phyloP scores from a whole-genome alignment of 2,888 invertebrate species.

The Parasteatoda lunata region DNA sequence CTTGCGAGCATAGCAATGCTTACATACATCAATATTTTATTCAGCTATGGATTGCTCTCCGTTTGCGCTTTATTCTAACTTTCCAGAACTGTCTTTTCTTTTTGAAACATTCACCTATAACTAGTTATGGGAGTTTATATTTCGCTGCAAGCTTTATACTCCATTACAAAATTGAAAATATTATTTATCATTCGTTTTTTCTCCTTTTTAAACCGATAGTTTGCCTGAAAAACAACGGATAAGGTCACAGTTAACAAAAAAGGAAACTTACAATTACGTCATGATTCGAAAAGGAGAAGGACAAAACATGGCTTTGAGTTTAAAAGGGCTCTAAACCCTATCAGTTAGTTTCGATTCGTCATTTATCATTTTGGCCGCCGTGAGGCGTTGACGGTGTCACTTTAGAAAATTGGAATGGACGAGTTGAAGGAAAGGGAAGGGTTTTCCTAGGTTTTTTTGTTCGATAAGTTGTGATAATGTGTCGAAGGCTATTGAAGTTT shows the following conservation, averaged over 20 bases:
- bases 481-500: constrained; percentile 34
- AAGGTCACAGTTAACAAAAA: constrained; percentile 1
- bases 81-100: background rate
- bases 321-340: constrained; percentile 44
- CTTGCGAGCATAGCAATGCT: too few species aligned
- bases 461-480: constrained; percentile 12
- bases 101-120: constrained; percentile 2
- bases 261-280: constrained; percentile 33
- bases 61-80: too few species aligned
- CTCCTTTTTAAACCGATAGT: background rate
- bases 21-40: too few species aligned
- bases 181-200: background rate
- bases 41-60: too few species aligned
- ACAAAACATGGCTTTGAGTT: constrained; percentile 27
- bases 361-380: constrained; percentile 42
- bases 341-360: constrained; percentile 56
- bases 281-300: constrained; percentile 11
- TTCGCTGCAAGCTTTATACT: constrained; percentile 6
- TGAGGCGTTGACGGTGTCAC: constrained; percentile 51
- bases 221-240: background rate
- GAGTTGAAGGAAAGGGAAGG: constrained; percentile 31
- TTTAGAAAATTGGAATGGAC: constrained; percentile 63
- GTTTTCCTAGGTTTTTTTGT: background rate
- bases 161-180: constrained; percentile 64
- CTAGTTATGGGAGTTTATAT: background rate